phyloP scores from a whole-genome alignment of 1,140 invertebrate species.

The Meloidogyne floridensis region DNA sequence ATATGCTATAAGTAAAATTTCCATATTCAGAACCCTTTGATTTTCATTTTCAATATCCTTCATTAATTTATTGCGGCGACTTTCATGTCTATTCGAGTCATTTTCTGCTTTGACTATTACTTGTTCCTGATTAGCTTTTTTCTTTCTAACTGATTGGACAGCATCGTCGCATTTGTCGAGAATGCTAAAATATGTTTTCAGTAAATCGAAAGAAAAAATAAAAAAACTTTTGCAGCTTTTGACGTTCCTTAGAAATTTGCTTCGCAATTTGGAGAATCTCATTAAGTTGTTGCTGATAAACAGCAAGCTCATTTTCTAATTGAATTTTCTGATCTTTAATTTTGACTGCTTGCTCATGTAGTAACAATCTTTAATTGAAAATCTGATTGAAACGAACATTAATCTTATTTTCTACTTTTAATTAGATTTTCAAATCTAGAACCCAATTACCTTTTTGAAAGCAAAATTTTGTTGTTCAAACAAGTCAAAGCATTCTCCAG shows the following conservation, averaged over 20 bases:
- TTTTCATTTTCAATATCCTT: constrained; percentile 36
- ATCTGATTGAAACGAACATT: neutral
- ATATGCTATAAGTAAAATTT: neutral
- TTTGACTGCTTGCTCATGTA: constrained; percentile 13
- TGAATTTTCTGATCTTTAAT: constrained; percentile 26
- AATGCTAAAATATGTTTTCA: constrained; percentile 9
- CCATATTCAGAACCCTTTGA: constrained; percentile 24
- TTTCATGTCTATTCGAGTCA: constrained; percentile 42
- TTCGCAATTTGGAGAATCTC: constrained; percentile 32
- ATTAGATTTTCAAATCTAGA: no score
- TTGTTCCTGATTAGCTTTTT: constrained; percentile 37
- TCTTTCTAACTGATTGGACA: constrained; percentile 18
- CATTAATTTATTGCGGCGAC: constrained; percentile 39
- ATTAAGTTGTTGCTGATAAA: constrained; percentile 25
- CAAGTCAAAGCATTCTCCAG: constrained; percentile 53
- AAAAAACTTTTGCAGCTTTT: constrained; percentile 38
- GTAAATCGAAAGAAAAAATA: neutral
- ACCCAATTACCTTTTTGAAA: constrained; percentile 36
- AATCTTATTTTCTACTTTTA: neutral
- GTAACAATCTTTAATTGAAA: constrained; percentile 25
- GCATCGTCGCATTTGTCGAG: constrained; percentile 46
- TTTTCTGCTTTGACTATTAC: constrained; percentile 30
- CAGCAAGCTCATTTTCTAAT: constrained; percentile 22
- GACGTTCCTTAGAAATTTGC: constrained; percentile 32
- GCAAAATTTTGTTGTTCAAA: constrained; percentile 44